phyloP scores from a whole-genome alignment of 2,113 vertebrate genomes.

The Myocastor coypus region DNA sequence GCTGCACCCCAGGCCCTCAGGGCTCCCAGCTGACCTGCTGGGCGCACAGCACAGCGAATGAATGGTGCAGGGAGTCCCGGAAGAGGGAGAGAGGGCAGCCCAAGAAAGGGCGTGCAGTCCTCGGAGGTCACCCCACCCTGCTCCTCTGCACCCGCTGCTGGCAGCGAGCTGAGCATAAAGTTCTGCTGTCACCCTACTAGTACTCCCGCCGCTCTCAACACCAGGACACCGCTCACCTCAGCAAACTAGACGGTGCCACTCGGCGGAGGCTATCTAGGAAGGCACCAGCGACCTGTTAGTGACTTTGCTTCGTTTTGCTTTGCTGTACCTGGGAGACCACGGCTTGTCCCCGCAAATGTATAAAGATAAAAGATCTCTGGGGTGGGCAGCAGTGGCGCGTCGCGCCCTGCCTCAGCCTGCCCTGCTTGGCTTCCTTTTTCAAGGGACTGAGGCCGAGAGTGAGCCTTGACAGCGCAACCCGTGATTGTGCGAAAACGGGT shows the following conservation, averaged over 20 bases:
- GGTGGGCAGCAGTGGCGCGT: accelerated
- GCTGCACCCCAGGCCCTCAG: constrained; percentile 83
- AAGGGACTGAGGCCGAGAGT: neutral
- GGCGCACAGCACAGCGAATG: no score
- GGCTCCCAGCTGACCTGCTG: constrained; percentile 79
- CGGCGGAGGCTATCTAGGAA: constrained; percentile 94
- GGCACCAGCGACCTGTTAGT: neutral
- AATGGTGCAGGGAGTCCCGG: neutral
- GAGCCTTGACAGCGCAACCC: accelerated
- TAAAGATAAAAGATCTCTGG: neutral
- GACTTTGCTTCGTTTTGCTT: neutral
- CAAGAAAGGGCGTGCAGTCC: constrained; percentile 86
- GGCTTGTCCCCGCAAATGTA: neutral
- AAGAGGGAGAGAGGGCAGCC: accelerated
- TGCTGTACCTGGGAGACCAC: neutral
- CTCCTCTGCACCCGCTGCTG: constrained; percentile 93
- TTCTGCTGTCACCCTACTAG: constrained; percentile 95
- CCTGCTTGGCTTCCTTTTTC: accelerated
- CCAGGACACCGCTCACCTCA: constrained; percentile 98
- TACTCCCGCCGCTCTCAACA: constrained; percentile 97
- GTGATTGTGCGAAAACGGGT: accelerated
- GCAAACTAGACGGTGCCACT: constrained; percentile 94
- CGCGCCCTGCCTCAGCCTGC: neutral
- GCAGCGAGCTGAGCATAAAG: constrained; percentile 94
- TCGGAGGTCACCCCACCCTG: constrained; percentile 95